Base-by-base conservation (phyloP, 1,140 invertebrate genomes). In the Drosophila azteca region DNA sequence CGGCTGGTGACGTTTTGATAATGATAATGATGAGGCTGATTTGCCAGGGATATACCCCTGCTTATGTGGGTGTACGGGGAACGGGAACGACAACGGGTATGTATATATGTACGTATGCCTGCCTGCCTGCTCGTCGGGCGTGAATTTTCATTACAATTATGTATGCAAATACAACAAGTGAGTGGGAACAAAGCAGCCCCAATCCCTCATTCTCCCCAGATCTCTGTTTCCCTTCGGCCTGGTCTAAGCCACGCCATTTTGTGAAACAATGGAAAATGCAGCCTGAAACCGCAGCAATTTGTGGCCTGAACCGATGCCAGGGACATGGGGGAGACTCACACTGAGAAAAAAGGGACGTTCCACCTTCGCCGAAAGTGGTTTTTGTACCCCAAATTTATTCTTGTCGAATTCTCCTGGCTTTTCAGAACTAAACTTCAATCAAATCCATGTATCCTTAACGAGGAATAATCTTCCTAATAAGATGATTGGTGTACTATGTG, bases 131-230 rank as follows among this genome's bases (percentile, higher is more conserved):
- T 72, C 35, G 71, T 35, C 53, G 72, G 73, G 68, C 81, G 68
- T 68, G 77, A 75, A 70, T 85, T 87, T 85, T 87, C 81, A 85
- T 85, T 85, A 78, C 77, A 85, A 85, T 85, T 87, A 85, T 81
- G 82, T 87, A 85, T 81, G 77, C 68, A 82, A 75, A 83, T 65
- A 78, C 70, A 71, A 82, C 74, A 75, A 78, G 79, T 74, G 78
- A 70, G 78, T 77, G 54, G 11, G 61, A 67, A 81, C 79, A 81
- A 82, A 75, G 79, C 71, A 58, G 57, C 77, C 39, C 15, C 39
- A 41, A 35, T 63, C 24, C n/a, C 59, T 20, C 43, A 24, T 20
- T 15, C 39, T 24, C 41, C 41, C 68, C 8, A 2, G 0, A 1
- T 35, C 31, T 29, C 9, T 53, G 9, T 2, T 53, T 15, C 15